Evolutionary conservation across 2,797 vertebrate genomes (phyloP).

Genomic region (Acanthurus leucopareius): DNA sequence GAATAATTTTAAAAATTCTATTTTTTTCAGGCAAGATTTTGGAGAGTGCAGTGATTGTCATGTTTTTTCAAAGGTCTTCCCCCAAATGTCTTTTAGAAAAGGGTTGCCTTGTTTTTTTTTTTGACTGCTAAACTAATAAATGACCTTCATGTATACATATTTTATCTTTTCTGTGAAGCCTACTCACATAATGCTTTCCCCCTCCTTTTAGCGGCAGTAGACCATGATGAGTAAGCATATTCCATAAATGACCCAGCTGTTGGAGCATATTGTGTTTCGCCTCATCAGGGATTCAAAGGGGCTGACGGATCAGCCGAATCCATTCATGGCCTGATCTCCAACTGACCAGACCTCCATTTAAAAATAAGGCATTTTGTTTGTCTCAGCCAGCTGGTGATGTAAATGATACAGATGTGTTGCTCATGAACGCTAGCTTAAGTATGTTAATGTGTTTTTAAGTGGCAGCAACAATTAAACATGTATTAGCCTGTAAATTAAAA

Average conservation of each 20-base stretch:
- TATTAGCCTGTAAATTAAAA: constrained; percentile 17
- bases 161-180: constrained; percentile 16
- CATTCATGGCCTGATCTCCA: constrained; percentile 63
- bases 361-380: constrained; percentile 42
- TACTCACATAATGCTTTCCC: neutral
- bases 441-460: constrained; percentile 33
- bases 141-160: neutral
- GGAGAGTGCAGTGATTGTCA: neutral
- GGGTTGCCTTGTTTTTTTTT: neutral
- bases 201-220: constrained; percentile 35
- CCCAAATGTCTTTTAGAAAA: neutral
- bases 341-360: constrained; percentile 60
- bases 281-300: constrained; percentile 74
- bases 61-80: constrained; percentile 8
- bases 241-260: constrained; percentile 80
- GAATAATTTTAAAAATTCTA: no score
- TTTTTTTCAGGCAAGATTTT: no score
- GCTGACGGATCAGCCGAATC: constrained; percentile 69
- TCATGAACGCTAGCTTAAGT: constrained; percentile 19
- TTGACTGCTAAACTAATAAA: neutral
- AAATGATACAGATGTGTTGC: constrained; percentile 56
- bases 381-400: constrained; percentile 61
- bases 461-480: constrained; percentile 39
- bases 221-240: constrained; percentile 75
- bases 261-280: constrained; percentile 77